These are phyloP conservation scores for Hoplias malabaricus DNA, from an alignment of 2,113 vertebrate genomes.

Conservation along the genomic window DNA sequence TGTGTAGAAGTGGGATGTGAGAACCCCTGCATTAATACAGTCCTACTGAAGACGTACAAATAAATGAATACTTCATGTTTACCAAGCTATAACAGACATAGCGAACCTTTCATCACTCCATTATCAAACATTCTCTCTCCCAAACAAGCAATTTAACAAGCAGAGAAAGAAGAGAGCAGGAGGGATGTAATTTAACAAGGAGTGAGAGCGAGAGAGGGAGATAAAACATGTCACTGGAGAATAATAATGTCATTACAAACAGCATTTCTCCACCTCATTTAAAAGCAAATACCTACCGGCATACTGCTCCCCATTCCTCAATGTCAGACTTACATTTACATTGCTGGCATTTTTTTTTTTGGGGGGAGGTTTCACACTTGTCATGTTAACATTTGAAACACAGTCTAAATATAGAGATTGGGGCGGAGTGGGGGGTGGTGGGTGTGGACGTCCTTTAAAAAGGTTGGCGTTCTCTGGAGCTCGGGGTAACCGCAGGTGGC, in stretches of 20 bases:
- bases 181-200: neutral
- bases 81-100: neutral
- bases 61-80: no score
- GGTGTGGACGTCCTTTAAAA: neutral
- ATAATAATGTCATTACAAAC: constrained; percentile 63
- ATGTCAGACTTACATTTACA: constrained; percentile 55
- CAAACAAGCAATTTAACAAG: neutral
- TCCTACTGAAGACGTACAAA: neutral
- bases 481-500: neutral
- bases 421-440: neutral
- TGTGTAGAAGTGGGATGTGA: no score
- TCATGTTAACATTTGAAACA: constrained; percentile 38
- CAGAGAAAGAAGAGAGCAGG: constrained; percentile 18
- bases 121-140: neutral
- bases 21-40: no score
- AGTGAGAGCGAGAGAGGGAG: constrained; percentile 19
- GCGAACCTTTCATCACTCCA: neutral
- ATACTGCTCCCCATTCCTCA: constrained; percentile 60
- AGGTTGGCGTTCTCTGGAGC: neutral
- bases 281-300: constrained; percentile 67
- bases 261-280: constrained; percentile 64
- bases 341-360: constrained; percentile 42
- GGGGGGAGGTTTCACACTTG: neutral
- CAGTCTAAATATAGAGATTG: neutral
- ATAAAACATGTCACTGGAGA: constrained; percentile 53